Conservation (phyloP, 2,888 invertebrate species). For the Cephonodes hylas region DNA sequence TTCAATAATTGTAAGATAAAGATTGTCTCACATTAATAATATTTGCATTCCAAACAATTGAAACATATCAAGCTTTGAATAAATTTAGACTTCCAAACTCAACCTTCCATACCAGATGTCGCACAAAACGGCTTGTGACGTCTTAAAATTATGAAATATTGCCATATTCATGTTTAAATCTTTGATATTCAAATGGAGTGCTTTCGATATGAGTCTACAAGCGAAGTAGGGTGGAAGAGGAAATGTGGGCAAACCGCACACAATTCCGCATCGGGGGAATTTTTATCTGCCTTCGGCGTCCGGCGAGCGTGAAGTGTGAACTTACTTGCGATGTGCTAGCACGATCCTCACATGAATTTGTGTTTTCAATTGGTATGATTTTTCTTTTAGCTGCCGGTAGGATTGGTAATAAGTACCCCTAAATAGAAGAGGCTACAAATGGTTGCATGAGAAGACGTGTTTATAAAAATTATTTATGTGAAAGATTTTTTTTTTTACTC, state of each 20-base stretch:
- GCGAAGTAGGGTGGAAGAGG: slow-evolving; percentile 28
- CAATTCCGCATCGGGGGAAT: slow-evolving; percentile 46
- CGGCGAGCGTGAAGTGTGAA: slow-evolving; percentile 64
- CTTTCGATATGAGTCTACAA: background rate
- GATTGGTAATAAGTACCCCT: no score
- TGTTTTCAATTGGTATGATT: background rate
- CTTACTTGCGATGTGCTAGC: slow-evolving; percentile 39
- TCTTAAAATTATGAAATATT: slow-evolving; percentile 16
- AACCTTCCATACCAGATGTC: background rate
- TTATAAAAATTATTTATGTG: no score
- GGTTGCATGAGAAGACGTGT: no score
- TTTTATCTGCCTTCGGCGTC: slow-evolving; percentile 54
- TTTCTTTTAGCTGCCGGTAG: background rate
- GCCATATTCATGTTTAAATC: background rate
- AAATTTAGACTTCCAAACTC: no score
- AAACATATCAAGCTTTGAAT: no score
- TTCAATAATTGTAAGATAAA: no score
- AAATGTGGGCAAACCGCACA: slow-evolving; percentile 54
- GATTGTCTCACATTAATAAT: no score
- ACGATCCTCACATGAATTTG: background rate
- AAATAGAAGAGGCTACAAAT: no score
- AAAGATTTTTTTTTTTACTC: no score
- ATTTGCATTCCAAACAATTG: no score
- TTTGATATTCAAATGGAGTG: background rate
- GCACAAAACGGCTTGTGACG: slow-evolving; percentile 17